Conservation (phyloP, 2,797 vertebrate genomes). For the Chanos chanos region DNA sequence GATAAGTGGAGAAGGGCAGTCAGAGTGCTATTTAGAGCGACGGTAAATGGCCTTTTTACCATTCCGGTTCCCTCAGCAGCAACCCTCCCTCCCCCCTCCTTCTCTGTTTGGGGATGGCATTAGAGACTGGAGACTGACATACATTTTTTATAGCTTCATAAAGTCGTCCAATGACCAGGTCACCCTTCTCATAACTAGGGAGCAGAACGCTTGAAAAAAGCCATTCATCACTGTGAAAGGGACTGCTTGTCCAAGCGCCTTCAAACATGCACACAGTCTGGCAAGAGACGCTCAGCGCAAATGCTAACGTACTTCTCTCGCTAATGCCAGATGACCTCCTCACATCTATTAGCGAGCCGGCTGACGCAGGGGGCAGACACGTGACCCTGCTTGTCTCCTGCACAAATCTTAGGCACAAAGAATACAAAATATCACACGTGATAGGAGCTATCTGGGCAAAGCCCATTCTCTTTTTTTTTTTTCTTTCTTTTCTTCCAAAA, state of each 20-base stretch:
- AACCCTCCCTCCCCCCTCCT: slow-evolving; percentile 52
- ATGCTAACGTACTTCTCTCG: slow-evolving; percentile 96
- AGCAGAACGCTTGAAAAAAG: slow-evolving; percentile 99
- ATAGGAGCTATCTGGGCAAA: slow-evolving; percentile 51
- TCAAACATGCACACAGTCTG: slow-evolving; percentile 96
- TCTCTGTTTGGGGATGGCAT: slow-evolving; percentile 87
- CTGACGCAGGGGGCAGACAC: slow-evolving; percentile 78
- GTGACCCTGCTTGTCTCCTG: slow-evolving; percentile 70
- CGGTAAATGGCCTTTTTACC: slow-evolving; percentile 94
- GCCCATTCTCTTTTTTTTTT: no score
- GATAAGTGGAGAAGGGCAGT: slow-evolving; percentile 81
- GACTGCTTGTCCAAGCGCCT: slow-evolving; percentile 92
- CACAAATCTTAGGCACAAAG: slow-evolving; percentile 73
- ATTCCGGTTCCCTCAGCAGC: slow-evolving; percentile 71
- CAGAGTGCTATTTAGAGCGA: slow-evolving; percentile 90
- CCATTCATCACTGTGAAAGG: slow-evolving; percentile 99
- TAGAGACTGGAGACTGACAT: slow-evolving; percentile 99
- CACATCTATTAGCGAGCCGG: slow-evolving; percentile 86
- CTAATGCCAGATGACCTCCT: slow-evolving; percentile 98
- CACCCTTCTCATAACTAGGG: slow-evolving; percentile 99
- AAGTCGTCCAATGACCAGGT: slow-evolving; percentile 99
- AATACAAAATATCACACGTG: slow-evolving; percentile 72
- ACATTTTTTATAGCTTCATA: slow-evolving; percentile 99
- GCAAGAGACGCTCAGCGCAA: slow-evolving; percentile 91
- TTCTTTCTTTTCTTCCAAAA: no score